These are phyloP conservation scores for Halocynthia aurantium DNA, from an alignment of 23 tunicate genomes.

Conservation along the genomic window DNA sequence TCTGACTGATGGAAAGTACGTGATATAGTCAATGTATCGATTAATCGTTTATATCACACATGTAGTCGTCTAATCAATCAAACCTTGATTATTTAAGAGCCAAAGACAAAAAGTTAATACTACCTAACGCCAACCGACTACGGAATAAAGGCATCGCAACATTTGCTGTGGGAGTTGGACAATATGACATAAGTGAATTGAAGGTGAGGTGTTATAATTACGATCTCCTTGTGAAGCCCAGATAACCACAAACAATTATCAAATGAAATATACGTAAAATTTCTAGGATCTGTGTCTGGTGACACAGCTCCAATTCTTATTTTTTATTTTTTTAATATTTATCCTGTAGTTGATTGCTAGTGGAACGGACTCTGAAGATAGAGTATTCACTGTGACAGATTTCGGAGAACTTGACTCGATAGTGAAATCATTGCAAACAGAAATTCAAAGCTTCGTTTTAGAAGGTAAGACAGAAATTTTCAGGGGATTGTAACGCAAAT, in stretches of 20 bases:
- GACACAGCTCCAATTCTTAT: not conserved
- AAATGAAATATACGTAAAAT: no score
- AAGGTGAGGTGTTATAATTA: not conserved
- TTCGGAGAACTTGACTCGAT: conserved; percentile 1
- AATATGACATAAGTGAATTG: not conserved
- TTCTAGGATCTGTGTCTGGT: not conserved
- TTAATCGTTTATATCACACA: not conserved
- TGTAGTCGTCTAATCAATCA: not conserved
- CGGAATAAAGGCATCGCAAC: not conserved
- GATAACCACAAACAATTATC: no score
- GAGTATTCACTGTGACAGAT: not conserved
- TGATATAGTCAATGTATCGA: not conserved
- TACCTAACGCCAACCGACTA: not conserved
- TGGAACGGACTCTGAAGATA: not conserved
- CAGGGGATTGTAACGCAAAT: no score
- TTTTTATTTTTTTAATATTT: not conserved
- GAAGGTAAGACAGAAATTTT: not conserved
- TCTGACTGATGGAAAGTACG: conserved; percentile 8
- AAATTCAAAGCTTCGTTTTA: not conserved
- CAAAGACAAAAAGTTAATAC: not conserved
- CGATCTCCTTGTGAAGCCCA: no score
- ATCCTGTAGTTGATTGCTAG: not conserved
- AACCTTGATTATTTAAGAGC: not conserved
- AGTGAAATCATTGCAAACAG: not conserved
- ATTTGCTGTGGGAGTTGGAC: not conserved